phyloP scores from a whole-genome alignment of 1,140 invertebrate genomes.

The Oncopodura yosiiana region DNA sequence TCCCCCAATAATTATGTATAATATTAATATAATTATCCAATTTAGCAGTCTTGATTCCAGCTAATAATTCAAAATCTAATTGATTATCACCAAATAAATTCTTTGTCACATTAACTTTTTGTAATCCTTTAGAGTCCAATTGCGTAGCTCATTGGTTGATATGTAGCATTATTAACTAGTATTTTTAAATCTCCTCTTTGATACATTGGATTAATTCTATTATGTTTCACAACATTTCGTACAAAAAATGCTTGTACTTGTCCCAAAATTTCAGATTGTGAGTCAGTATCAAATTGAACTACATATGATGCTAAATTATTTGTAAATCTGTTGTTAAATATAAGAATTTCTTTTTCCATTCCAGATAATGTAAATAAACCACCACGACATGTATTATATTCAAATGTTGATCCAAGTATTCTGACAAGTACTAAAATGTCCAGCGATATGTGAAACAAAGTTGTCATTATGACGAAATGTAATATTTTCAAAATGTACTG shows the following conservation, averaged over 20 bases:
- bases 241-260: conserved; percentile 67
- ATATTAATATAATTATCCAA: conserved; percentile 81
- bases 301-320: conserved; percentile 75
- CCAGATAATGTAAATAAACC: conserved; percentile 78
- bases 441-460: conserved; percentile 73
- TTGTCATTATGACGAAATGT: conserved; percentile 74
- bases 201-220: conserved; percentile 45
- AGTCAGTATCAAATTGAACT: conserved; percentile 78
- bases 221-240: conserved; percentile 67
- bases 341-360: conserved; percentile 90
- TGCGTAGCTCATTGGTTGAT: conserved; percentile 62
- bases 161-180: conserved; percentile 37
- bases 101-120: conserved; percentile 78
- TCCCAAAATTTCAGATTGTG: conserved; percentile 85
- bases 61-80: conserved; percentile 82
- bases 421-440: conserved; percentile 74
- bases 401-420: conserved; percentile 74
- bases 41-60: conserved; percentile 78
- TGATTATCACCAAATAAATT: conserved; percentile 85
- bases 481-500: conserved; percentile 73
- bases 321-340: conserved; percentile 61
- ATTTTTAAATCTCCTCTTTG: conserved; percentile 11
- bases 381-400: conserved; percentile 68
- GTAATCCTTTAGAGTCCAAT: conserved; percentile 87
- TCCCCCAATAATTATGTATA: conserved; percentile 92